Conservation (phyloP, 2,797 vertebrate genomes). For the Eleutherodactylus coqui region DNA sequence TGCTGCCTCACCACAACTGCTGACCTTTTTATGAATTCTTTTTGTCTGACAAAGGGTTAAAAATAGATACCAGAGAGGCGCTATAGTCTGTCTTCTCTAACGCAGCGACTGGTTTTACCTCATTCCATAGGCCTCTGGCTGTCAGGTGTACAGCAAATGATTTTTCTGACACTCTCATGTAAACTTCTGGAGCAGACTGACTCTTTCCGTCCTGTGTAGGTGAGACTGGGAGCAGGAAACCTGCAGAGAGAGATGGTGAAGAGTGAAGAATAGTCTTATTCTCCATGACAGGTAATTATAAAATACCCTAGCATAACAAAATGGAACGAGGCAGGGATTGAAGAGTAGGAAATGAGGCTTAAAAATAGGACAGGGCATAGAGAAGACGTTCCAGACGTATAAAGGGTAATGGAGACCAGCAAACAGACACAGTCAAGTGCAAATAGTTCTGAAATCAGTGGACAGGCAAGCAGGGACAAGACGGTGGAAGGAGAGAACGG, state of each 20-base stretch:
- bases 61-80: slow-evolving; percentile 60
- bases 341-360: neutral
- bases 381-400: neutral
- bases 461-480: slow-evolving; percentile 20
- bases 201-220: slow-evolving; percentile 33
- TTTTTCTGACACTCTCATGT: slow-evolving; percentile 53
- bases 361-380: neutral
- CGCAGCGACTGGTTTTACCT: slow-evolving; percentile 60
- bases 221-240: slow-evolving; percentile 6
- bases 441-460: slow-evolving; percentile 16
- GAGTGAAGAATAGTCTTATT: neutral
- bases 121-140: slow-evolving; percentile 59
- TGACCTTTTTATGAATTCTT: slow-evolving; percentile 62
- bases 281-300: slow-evolving; percentile 16
- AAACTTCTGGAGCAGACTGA: slow-evolving; percentile 18
- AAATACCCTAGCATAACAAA: neutral
- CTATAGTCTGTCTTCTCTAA: slow-evolving; percentile 49
- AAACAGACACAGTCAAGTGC: slow-evolving; percentile 6
- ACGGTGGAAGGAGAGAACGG: neutral
- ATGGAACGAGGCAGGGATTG: neutral
- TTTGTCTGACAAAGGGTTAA: slow-evolving; percentile 60
- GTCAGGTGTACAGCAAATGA: slow-evolving; percentile 57
- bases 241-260: neutral
- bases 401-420: neutral
- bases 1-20: slow-evolving; percentile 53